Conservation (phyloP, 2,113 vertebrate genomes). For the Phalacrocorax pelagicus region DNA sequence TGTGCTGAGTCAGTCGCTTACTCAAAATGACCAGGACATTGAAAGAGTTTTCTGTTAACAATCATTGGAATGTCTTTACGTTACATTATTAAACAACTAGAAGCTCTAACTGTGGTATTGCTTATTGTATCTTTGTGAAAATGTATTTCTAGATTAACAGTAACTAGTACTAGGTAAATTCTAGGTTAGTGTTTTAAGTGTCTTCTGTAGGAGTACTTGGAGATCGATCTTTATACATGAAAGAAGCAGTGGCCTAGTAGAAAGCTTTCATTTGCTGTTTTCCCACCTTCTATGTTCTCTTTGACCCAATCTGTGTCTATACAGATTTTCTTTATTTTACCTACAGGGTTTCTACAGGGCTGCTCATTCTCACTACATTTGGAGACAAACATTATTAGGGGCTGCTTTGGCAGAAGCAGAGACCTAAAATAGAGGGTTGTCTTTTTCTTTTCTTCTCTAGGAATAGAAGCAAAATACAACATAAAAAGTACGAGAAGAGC, state of each 20-base stretch:
- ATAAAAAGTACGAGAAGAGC: background rate
- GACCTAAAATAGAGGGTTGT: background rate
- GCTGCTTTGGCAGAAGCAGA: background rate
- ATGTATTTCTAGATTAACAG: background rate
- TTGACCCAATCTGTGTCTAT: background rate
- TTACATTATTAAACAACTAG: background rate
- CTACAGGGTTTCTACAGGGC: background rate
- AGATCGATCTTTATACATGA: background rate
- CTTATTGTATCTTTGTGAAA: background rate
- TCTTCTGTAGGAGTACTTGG: background rate
- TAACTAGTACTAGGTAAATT: background rate
- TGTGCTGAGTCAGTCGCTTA: background rate
- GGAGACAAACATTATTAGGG: background rate
- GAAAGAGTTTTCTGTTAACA: background rate
- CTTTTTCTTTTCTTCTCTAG: background rate
- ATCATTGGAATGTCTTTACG: background rate
- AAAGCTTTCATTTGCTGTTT: slow-evolving; percentile 1
- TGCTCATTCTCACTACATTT: background rate
- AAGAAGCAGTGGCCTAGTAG: background rate
- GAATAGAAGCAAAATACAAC: slow-evolving; percentile 4
- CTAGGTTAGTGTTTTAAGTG: background rate
- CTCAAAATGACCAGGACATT: background rate
- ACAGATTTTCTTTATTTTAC: background rate
- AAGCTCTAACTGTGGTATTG: background rate
- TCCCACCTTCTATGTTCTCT: background rate